A percentile compares a stretch with the other conserved stretches of the same genome.
phyloP scores from a whole-genome alignment of 2,797 vertebrate species.

The Florisuga fusca region DNA sequence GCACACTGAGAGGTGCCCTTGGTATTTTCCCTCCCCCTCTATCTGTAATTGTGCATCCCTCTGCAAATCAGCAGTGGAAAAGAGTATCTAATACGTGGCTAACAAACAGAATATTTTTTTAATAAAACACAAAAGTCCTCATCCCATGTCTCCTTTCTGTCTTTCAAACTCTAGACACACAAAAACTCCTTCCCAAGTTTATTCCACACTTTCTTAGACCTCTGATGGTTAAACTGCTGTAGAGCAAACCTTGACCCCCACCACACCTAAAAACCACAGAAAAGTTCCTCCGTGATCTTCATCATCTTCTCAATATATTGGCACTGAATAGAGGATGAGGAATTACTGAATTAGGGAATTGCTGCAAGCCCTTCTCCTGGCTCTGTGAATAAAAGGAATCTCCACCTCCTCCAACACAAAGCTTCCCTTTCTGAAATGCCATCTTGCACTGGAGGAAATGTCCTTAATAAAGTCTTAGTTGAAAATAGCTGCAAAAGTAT shows the following conservation, averaged over 20 bases:
- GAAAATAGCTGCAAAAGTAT: background rate
- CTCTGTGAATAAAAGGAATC: background rate
- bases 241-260: background rate
- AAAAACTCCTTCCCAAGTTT: background rate
- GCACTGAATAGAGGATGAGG: conserved; percentile 75
- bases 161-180: background rate
- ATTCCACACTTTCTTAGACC: background rate
- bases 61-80: conserved; percentile 1
- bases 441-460: background rate
- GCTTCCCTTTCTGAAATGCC: background rate
- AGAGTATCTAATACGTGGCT: background rate
- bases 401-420: background rate
- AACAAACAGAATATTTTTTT: background rate
- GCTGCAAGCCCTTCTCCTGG: background rate
- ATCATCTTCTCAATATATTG: conserved; percentile 75
- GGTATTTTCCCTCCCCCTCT: background rate
- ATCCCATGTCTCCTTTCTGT: background rate
- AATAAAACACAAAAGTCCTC: background rate
- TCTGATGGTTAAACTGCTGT: background rate
- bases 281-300: conserved; percentile 54
- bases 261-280: background rate
- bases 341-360: conserved; percentile 79
- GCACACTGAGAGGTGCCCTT: background rate
- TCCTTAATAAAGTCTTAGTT: background rate
- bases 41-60: background rate